Conservation (phyloP, 2,888 invertebrate genomes). For the Aleiodes leptofemur region DNA sequence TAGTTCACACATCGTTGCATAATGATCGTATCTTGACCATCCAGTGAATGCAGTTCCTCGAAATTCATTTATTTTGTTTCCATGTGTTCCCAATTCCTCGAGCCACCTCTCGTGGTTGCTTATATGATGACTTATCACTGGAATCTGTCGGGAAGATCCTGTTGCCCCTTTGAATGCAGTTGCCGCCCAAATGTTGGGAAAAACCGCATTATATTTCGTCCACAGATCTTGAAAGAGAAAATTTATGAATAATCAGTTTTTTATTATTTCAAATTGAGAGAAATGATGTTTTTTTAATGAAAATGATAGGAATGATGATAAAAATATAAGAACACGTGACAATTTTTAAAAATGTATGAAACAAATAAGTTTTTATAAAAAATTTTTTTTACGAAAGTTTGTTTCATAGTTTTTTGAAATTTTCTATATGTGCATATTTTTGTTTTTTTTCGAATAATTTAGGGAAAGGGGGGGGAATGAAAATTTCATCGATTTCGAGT, state of each 20-base stretch:
- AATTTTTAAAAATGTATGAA: no score
- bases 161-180: constrained; percentile 93
- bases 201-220: constrained; percentile 82
- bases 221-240: constrained; percentile 74
- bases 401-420: no score
- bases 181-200: constrained; percentile 85
- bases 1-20: constrained; percentile 83
- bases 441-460: no score
- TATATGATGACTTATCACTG: constrained; percentile 83
- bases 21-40: constrained; percentile 87
- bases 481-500: no score
- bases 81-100: constrained; percentile 76
- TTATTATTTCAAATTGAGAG: neutral
- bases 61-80: constrained; percentile 77
- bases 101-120: constrained; percentile 88
- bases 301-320: no score
- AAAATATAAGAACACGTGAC: no score
- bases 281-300: neutral
- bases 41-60: constrained; percentile 83
- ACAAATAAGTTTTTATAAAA: no score
- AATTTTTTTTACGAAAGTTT: no score
- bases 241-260: neutral
- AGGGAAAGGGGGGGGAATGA: no score
- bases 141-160: constrained; percentile 83
- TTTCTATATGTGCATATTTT: no score